Evolutionary conservation across 2,888 invertebrate species (phyloP).

Genomic region (Stenichneumon culpator): DNA sequence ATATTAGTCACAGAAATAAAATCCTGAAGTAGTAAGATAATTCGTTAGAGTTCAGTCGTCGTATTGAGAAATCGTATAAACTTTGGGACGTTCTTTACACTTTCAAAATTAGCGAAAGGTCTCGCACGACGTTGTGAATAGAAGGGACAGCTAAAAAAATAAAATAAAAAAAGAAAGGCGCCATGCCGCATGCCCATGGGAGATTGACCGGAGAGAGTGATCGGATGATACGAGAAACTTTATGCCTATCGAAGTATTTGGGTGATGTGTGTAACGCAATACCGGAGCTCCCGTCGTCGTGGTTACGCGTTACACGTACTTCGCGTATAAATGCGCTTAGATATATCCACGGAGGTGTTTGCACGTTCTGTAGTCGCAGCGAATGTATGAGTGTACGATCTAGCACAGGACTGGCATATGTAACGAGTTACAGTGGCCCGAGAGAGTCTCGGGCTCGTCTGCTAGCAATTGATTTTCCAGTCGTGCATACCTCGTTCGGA

Average conservation of each 20-base stretch:
- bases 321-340: not conserved
- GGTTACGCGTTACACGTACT: constrained; percentile 31
- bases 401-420: constrained; percentile 59
- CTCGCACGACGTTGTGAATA: constrained; percentile 43
- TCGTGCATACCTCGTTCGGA: constrained; percentile 47
- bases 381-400: constrained; percentile 41
- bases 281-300: constrained; percentile 20
- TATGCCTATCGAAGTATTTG: constrained; percentile 23
- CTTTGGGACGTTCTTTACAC: not conserved
- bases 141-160: constrained; percentile 32
- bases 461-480: constrained; percentile 68
- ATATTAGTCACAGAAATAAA: not conserved
- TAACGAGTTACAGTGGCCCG: constrained; percentile 56
- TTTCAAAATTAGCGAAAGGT: constrained; percentile 47
- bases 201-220: constrained; percentile 23
- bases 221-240: not conserved
- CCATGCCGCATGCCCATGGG: not conserved
- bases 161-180: not conserved
- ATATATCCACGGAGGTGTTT: not conserved
- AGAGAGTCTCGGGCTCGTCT: constrained; percentile 38
- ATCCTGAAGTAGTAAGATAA: not conserved
- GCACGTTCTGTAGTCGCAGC: not conserved
- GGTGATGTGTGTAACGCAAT: constrained; percentile 31
- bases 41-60: not conserved
- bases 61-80: not conserved